A percentile compares a stretch with the other conserved stretches of the same genome.
Conservation (phyloP, 2,113 vertebrate genomes). For the Neotoma lepida region DNA sequence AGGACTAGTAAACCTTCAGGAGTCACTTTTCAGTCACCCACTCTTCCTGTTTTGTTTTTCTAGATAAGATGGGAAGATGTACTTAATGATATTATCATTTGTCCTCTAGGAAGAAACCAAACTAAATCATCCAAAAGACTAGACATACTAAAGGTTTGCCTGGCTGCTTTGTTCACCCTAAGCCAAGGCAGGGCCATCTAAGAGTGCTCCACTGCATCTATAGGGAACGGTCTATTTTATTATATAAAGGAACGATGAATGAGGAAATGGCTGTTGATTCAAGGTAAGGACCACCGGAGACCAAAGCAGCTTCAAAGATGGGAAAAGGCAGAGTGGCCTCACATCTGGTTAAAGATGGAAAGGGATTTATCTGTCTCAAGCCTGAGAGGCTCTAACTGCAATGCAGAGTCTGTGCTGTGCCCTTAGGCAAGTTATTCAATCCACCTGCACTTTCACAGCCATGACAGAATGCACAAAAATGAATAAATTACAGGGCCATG, state of each 20-base stretch:
- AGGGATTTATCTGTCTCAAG: neutral
- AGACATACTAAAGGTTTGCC: fast-evolving
- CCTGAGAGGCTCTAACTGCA: fast-evolving
- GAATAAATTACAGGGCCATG: neutral
- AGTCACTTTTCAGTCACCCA: neutral
- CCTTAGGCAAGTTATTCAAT: neutral
- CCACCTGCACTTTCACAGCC: neutral
- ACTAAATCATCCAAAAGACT: neutral
- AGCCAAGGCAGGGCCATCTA: neutral
- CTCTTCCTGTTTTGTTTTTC: neutral
- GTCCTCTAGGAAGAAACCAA: neutral
- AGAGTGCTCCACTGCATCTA: neutral
- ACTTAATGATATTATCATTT: neutral
- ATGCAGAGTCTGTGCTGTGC: neutral
- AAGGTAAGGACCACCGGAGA: neutral
- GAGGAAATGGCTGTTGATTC: neutral
- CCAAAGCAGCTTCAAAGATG: fast-evolving
- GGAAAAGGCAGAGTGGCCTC: neutral
- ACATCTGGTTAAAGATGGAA: neutral
- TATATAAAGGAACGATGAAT: neutral
- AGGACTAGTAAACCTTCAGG: neutral
- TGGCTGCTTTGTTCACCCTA: fast-evolving
- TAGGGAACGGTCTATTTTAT: neutral
- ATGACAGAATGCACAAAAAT: too few relatives aligned
- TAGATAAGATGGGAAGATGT: neutral